Percentiles rank a stretch among this genome's conserved stretches.
These are phyloP conservation scores for Anabas testudineus DNA, from an alignment of 2,797 vertebrate species.

Conservation along the genomic window DNA sequence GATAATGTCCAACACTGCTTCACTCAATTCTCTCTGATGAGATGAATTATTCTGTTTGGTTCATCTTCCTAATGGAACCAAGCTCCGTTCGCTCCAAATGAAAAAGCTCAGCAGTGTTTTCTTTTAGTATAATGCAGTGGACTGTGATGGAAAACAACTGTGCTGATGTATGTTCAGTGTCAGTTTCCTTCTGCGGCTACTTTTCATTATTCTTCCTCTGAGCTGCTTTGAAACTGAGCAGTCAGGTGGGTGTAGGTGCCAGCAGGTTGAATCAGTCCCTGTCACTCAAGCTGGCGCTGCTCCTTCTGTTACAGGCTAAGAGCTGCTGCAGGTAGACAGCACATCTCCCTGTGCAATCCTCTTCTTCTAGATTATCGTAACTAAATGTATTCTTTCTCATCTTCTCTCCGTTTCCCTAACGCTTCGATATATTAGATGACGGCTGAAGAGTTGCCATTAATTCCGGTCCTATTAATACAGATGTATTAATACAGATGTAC, in stretches of 20 bases:
- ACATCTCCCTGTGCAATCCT: neutral
- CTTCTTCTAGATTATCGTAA: neutral
- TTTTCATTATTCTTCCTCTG: conserved; percentile 6
- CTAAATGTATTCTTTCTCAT: neutral
- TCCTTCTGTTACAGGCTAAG: conserved; percentile 6
- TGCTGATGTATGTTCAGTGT: conserved; percentile 9
- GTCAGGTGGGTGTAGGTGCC: conserved; percentile 7
- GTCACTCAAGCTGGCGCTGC: conserved; percentile 13
- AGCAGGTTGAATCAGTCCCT: conserved; percentile 16
- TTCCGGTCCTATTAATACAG: neutral
- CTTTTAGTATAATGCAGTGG: conserved; percentile 29
- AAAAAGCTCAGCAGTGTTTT: conserved; percentile 42
- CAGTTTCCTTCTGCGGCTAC: neutral
- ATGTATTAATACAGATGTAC: neutral
- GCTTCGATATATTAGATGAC: neutral
- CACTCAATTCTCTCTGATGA: conserved; percentile 43
- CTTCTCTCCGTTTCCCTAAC: neutral
- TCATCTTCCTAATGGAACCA: conserved; percentile 46
- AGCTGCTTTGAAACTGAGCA: neutral
- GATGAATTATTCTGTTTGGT: conserved; percentile 74
- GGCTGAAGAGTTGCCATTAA: neutral
- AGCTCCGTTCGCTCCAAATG: conserved; percentile 12
- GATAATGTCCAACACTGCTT: conserved; percentile 49
- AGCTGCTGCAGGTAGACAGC: neutral
- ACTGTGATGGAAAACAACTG: conserved; percentile 23